Percentiles rank a stretch among this genome's conserved stretches.
Conservation (phyloP, 2,888 invertebrate species). For the Thalpophila matura region DNA sequence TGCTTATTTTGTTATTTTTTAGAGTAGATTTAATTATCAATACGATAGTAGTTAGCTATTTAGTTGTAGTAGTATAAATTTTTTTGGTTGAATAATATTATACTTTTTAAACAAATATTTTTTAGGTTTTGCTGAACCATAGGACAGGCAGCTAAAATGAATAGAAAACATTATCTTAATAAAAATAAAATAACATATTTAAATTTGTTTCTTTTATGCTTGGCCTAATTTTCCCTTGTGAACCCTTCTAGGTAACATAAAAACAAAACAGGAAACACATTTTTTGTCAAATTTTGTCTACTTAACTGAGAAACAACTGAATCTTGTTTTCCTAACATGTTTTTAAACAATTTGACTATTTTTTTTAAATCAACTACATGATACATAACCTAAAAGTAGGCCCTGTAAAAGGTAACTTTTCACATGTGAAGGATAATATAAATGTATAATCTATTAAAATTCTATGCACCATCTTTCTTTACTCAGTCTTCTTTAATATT, state of each 20-base stretch:
- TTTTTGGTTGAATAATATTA: constrained; percentile 16
- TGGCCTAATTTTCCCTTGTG: constrained; percentile 31
- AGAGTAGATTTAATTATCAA: constrained; percentile 8
- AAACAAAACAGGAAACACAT: too few relatives aligned
- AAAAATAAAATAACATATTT: constrained; percentile 28
- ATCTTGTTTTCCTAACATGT: too few relatives aligned
- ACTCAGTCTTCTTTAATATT: background rate
- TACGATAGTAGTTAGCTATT: constrained; percentile 26
- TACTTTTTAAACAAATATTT: constrained; percentile 25
- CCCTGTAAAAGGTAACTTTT: too few relatives aligned
- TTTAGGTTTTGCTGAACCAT: constrained; percentile 49
- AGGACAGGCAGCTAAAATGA: constrained; percentile 33
- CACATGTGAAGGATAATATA: too few relatives aligned
- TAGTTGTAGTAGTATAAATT: background rate
- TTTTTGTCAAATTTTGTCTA: too few relatives aligned
- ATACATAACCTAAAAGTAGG: too few relatives aligned
- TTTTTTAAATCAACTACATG: too few relatives aligned
- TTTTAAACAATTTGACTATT: too few relatives aligned
- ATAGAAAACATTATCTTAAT: constrained; percentile 20
- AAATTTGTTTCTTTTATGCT: constrained; percentile 58
- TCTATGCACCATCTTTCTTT: background rate
- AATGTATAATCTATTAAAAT: background rate
- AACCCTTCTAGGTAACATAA: background rate
- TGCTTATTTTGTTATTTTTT: constrained; percentile 27
- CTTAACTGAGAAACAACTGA: too few relatives aligned